Evolutionary conservation across 2,113 vertebrate species (phyloP), one percentile per base, ranked within the genome.

Genomic region (Mormoops blainvillei): DNA sequence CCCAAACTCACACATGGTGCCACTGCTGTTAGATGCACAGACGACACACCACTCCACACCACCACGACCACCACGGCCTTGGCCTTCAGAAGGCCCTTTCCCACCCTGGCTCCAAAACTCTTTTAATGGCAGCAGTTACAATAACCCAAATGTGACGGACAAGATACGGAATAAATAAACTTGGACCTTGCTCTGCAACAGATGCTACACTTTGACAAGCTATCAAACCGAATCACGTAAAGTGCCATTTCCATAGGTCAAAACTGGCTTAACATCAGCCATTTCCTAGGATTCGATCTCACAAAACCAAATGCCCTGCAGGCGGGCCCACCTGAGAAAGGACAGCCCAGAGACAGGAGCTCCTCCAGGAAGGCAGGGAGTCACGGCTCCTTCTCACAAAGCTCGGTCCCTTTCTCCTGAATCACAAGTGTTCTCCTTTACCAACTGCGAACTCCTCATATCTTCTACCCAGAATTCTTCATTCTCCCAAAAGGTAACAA

Each of bases 391-490:
- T 68, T 68, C 58, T 73, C 74, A 67, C 13, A 87, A 85, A 94
- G 45, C 73, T 24, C 45, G 15, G 52, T 20, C 33, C 68, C 71
- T 43, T 48, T 65, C 83, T 63, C 65, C 15, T 15, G 54, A 74
- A 65, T 45, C 63, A 65, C 48, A 78, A 36, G 13, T 16, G 65
- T 3, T 36, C 54, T 70, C 68, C 19, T 16, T 38, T 38, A 26
- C 54, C 56, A 33, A 24, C 3, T 28, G 22, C 45, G 87, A 89
- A 94, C 83, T 74, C 71, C 33, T 22, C 16, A 9, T 0, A 11
- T 28, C 83, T 36, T 85, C 33, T 52, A 92, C 38, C 11, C 36
- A 45, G 48, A 89, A 86, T 45, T 81, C 87, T 89, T 73, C 77
- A 38, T 48, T 76, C 36, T 36, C 18, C 56, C 70, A 73, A 65